These are phyloP conservation scores for Boulengeromyrus knoepffleri DNA, from an alignment of 2,113 vertebrate genomes.

Conservation along the genomic window DNA sequence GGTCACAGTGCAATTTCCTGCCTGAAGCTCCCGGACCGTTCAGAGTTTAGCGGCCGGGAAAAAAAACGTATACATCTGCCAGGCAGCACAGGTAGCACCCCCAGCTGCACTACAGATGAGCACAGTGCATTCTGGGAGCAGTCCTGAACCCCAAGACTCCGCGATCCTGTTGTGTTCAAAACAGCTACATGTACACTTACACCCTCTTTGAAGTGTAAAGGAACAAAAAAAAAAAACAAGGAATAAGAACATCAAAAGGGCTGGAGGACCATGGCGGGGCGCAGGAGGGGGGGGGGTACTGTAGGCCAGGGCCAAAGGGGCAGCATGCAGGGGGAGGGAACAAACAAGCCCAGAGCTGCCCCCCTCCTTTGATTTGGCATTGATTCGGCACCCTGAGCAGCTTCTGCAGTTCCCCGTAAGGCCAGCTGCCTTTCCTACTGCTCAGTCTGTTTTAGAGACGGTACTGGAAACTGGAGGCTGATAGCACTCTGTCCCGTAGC, in stretches of 20 bases:
- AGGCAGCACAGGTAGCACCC: neutral
- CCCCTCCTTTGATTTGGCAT: neutral
- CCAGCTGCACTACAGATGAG: neutral
- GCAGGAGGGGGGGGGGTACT: neutral
- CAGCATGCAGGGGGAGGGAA: neutral
- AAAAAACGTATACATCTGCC: neutral
- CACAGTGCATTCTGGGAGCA: neutral
- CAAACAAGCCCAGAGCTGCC: neutral
- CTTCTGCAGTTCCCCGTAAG: neutral
- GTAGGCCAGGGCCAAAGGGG: neutral
- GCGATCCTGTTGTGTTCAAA: neutral
- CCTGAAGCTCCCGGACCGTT: neutral
- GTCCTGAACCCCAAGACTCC: neutral
- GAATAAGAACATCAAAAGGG: neutral
- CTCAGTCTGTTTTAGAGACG: neutral
- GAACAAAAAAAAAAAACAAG: neutral
- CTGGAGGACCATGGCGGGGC: neutral
- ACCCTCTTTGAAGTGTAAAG: slow-evolving; percentile 26
- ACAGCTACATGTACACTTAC: neutral
- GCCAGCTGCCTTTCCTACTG: neutral
- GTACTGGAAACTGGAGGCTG: neutral
- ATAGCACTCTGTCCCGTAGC: neutral
- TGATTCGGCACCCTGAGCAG: neutral
- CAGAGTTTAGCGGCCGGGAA: neutral
- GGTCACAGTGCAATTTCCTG: neutral